These are phyloP conservation scores for Antedon mediterranea DNA, from an alignment of 53 echinoderm and acorn worm genomes.

Conservation along the genomic window DNA sequence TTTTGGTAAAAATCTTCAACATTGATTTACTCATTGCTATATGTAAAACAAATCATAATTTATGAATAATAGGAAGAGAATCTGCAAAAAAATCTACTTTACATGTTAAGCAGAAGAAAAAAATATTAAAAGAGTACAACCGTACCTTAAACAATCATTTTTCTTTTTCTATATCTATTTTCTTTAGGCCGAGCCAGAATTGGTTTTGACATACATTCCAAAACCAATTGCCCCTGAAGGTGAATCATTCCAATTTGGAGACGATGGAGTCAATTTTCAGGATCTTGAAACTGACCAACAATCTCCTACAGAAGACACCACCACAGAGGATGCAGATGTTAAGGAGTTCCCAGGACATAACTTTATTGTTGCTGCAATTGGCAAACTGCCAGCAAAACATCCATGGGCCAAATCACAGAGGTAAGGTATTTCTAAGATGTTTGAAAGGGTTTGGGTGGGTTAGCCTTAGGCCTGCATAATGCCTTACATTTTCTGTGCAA, in stretches of 20 bases:
- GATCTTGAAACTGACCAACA: not conserved
- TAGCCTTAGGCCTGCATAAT: too few relatives aligned
- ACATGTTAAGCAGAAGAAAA: too few relatives aligned
- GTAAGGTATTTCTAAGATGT: conserved; percentile 9
- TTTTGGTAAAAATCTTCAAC: too few relatives aligned
- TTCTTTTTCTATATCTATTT: too few relatives aligned
- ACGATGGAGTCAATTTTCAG: not conserved
- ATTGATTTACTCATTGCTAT: too few relatives aligned
- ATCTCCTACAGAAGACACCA: not conserved
- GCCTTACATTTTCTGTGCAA: too few relatives aligned
- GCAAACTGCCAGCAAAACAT: conserved; percentile 48
- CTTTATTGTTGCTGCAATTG: conserved; percentile 42
- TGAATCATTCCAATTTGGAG: not conserved
- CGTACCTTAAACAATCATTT: too few relatives aligned
- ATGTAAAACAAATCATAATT: too few relatives aligned
- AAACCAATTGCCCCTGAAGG: not conserved
- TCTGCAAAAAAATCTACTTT: too few relatives aligned
- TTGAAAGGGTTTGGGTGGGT: too few relatives aligned
- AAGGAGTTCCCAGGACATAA: conserved; percentile 57
- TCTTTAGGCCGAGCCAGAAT: not conserved
- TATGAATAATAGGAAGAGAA: too few relatives aligned
- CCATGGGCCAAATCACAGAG: conserved; percentile 82
- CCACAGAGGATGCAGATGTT: conserved; percentile 9
- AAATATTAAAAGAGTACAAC: too few relatives aligned
- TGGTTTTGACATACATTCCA: not conserved